These are phyloP conservation scores for Belgica antarctica DNA, from an alignment of 2,888 invertebrate genomes.

Conservation along the genomic window DNA sequence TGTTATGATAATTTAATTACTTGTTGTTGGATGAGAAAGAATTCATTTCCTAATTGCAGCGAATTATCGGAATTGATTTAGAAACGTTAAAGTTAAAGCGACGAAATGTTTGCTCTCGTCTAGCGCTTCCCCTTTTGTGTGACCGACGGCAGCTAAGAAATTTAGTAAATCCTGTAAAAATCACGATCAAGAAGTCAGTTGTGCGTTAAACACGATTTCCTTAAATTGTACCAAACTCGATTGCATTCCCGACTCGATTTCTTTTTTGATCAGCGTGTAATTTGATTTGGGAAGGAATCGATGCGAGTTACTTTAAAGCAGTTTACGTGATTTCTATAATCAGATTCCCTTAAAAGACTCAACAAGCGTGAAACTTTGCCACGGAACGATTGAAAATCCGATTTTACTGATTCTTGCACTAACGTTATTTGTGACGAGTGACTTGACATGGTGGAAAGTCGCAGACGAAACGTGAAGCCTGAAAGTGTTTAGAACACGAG, in stretches of 20 bases:
- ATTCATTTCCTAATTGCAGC: slow-evolving; percentile 39
- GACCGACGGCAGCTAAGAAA: not conserved
- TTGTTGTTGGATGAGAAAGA: not conserved
- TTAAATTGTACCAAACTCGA: slow-evolving; percentile 22
- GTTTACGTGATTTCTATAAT: slow-evolving; percentile 36
- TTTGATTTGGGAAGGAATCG: slow-evolving; percentile 28
- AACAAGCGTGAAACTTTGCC: slow-evolving; percentile 26
- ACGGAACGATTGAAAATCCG: not conserved
- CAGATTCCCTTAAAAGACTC: slow-evolving; percentile 26
- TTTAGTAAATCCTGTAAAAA: not conserved
- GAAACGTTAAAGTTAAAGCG: slow-evolving; percentile 5
- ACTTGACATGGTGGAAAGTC: not conserved
- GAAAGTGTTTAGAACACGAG: slow-evolving; percentile 5
- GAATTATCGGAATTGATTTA: slow-evolving; percentile 31
- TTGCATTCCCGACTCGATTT: slow-evolving; percentile 3
- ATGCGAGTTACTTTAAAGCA: slow-evolving; percentile 25
- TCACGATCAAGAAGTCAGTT: slow-evolving; percentile 26
- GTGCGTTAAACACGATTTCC: slow-evolving; percentile 40
- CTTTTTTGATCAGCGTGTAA: slow-evolving; percentile 29
- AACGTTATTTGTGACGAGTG: not conserved
- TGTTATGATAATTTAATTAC: slow-evolving; percentile 42
- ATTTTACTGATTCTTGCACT: slow-evolving; percentile 22
- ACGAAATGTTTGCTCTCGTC: not conserved
- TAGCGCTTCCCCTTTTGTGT: not conserved
- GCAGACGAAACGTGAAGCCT: not conserved